Evolutionary conservation across 2,888 invertebrate genomes (phyloP), one percentile per base, ranked within the genome.

Genomic region (Perithous albicinctus): DNA sequence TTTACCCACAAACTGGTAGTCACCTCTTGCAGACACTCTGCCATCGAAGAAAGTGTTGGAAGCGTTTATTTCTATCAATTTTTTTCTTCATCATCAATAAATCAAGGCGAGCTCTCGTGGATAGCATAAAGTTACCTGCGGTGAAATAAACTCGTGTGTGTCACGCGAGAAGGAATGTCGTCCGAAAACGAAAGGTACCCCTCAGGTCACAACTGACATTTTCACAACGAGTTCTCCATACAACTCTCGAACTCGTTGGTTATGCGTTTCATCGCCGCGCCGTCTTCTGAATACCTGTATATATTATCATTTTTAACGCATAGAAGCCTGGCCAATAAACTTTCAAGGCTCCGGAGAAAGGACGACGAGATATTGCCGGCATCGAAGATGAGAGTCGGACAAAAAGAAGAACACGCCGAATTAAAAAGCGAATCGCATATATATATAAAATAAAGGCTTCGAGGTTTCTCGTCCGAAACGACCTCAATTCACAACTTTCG

Each of bases 131-230:
- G 35, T 12, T 8, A 46, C 66, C 46, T 18, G n/a, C 69, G 41
- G 6, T 1, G 12, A 29, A 69, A 35, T 15, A 23, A 2, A 20
- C 18, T 32, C 59, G 10, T 12, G 26, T 46, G 46, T 46, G 38
- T 35, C 51, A 29, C 56, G 23, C 35, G 23, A 51, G 59, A 74
- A 80, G 83, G 83, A 88, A 86, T 85, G 85, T 61, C 32, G 83
- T 84, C 82, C 79, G 79, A 88, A 88, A 88, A 86, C 83, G 86
- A 88, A 87, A 88, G 86, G 81, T 38, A 80, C 69, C 78, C 70
- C 79, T 20, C 83, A 41, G 78, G 81, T 78, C 82, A 76, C 51
- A 12, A 70, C 79, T 86, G 86, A 85, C 87, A 87, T 87, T 88
- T 79, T 85, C 64, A 70, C 74, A 75, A 73, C 46, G 46, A 15